phyloP scores from a whole-genome alignment of 1,140 invertebrate species.

The Neodiprion virginianus region DNA sequence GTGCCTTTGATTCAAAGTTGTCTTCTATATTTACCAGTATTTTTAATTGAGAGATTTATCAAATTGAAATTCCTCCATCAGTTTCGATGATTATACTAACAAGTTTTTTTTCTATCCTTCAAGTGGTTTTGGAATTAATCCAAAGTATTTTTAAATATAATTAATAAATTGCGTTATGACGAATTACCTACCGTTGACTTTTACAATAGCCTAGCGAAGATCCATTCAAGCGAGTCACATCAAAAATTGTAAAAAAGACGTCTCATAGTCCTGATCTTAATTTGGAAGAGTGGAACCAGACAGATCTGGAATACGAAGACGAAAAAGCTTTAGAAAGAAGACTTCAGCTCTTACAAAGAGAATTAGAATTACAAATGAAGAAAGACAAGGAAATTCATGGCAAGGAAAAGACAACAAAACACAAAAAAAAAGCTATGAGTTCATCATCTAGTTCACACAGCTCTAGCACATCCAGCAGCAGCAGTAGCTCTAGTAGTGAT shows the following conservation, averaged over 20 bases:
- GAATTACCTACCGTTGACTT: background rate
- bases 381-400: conserved; percentile 69
- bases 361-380: conserved; percentile 78
- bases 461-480: conserved; percentile 68
- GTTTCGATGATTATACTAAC: no score
- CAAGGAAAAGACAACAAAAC: conserved; percentile 53
- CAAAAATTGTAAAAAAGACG: conserved; percentile 69
- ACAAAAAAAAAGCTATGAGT: conserved; percentile 69
- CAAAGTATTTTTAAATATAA: no score
- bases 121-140: no score
- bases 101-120: no score
- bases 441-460: conserved; percentile 72
- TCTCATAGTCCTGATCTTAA: conserved; percentile 71
- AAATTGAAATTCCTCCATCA: no score
- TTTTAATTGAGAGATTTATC: no score
- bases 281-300: conserved; percentile 79
- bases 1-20: conserved; percentile 19
- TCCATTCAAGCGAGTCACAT: conserved; percentile 69
- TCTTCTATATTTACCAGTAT: background rate
- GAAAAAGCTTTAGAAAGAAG: conserved; percentile 81
- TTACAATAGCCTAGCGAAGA: conserved; percentile 65
- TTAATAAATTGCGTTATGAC: no score
- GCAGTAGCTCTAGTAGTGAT: conserved; percentile 67
- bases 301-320: conserved; percentile 82
- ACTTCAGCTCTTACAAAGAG: conserved; percentile 76